Evolutionary conservation across 2,888 invertebrate species (phyloP), one percentile per base, ranked within the genome.

Genomic region (Dinocampus coccinellae): DNA sequence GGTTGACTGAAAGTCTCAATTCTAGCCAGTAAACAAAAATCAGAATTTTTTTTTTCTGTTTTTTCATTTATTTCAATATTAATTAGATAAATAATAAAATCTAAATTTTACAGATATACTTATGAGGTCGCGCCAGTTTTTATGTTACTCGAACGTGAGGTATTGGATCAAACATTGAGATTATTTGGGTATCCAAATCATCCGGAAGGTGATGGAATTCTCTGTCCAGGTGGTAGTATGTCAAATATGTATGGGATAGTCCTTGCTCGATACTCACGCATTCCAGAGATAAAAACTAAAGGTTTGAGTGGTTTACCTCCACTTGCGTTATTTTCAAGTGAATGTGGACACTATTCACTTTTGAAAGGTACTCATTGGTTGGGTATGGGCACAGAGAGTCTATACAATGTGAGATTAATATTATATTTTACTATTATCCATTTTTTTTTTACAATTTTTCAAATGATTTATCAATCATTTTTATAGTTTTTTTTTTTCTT

Each of bases 321-420:
- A 1, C 83, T 96, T 77, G 92, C 92, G 0, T 88, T 93, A 42
- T 95, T 94, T 79, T 92, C 94, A 61, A 96, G 96, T 3, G 92
- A 93, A 81, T 94, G 94, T 82, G 90, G 93, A 42, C 97, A 97
- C 85, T 97, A 96, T 83, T 96, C 96, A 1, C 90, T 95, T 13
- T 90, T 90, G 80, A 95, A 96, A 88, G 93, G 93, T 6, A 93
- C 94, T 0, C 92, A 94, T 78, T 95, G 94, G 92, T 88, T 96
- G 11, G 96, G 97, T 0, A 88, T 96, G n/a, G 97, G 97, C 0
- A 92, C 92, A 0, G 92, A 95, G 24, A 93, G 93, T 75, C 89
- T 92, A 13, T 82, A 80, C 58, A 80, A 84, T 78, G 86, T 86
- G 73, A 62, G 67, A 42, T 55, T 52, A 16, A 13, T 63, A 11